Conservation (phyloP, 2,797 vertebrate genomes). For the Rhodeus uyekii region DNA sequence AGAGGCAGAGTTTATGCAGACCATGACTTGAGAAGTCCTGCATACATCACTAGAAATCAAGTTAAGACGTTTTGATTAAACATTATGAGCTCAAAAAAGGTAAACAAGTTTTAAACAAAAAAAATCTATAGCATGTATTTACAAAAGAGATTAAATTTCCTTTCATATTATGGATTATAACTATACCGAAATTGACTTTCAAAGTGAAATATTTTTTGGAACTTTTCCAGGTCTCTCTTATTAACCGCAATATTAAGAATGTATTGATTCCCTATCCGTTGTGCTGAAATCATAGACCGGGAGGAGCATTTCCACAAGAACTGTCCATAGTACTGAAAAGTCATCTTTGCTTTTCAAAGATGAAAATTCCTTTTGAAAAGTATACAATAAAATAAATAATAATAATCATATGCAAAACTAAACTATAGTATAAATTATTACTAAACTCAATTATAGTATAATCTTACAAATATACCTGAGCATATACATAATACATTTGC, state of each 20-base stretch:
- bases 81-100: background rate
- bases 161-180: background rate
- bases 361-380: background rate
- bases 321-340: conserved; percentile 41
- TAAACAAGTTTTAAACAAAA: background rate
- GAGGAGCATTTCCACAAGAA: background rate
- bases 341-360: background rate
- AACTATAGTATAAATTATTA: background rate
- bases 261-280: conserved; percentile 5
- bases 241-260: background rate
- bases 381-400: background rate
- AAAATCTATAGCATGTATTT: too few relatives aligned
- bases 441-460: background rate
- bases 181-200: background rate
- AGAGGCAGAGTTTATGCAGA: background rate
- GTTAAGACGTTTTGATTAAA: background rate
- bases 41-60: background rate
- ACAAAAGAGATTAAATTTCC: background rate
- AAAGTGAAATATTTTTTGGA: background rate
- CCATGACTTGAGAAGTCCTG: background rate
- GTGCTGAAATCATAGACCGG: conserved; percentile 10
- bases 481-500: background rate
- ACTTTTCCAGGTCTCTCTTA: background rate
- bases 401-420: background rate
- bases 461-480: background rate